Evolutionary conservation across 1,140 invertebrate genomes (phyloP).

Genomic region (Metaphire vulgaris): DNA sequence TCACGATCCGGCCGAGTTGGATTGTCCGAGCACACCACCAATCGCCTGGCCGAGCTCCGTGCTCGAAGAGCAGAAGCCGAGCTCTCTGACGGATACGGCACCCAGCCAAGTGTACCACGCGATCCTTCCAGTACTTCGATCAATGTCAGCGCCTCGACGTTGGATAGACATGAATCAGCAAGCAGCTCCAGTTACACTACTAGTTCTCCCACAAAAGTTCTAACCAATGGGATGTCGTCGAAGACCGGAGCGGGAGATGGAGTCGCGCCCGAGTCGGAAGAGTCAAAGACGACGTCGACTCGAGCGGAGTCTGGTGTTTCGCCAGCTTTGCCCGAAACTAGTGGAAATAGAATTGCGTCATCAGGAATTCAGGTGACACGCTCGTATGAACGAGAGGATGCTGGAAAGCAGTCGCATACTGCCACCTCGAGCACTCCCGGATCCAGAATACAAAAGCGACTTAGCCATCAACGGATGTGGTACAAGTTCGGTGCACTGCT

Average conservation of each 20-base stretch:
- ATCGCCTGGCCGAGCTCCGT: slow-evolving; percentile 17
- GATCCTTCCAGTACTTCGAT: neutral
- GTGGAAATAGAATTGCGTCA: no score
- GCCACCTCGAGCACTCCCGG: neutral
- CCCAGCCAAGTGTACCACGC: neutral
- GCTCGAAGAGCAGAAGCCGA: slow-evolving; percentile 20
- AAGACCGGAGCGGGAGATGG: no score
- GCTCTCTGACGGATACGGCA: neutral
- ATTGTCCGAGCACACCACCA: slow-evolving; percentile 22
- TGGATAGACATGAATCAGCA: neutral
- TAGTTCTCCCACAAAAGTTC: neutral
- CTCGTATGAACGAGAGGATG: no score
- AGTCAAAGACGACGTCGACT: no score
- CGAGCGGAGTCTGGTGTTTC: no score
- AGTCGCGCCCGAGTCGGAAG: no score
- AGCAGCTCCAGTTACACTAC: neutral
- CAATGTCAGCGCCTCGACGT: neutral
- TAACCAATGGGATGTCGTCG: no score
- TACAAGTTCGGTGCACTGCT: neutral
- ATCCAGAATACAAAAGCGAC: neutral
- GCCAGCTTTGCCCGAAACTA: no score
- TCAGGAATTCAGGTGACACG: no score
- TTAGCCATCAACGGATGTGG: neutral
- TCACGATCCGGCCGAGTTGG: slow-evolving; percentile 4
- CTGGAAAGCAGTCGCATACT: neutral